Evolutionary conservation across 2,797 vertebrate species (phyloP).

Genomic region (Girardinus metallicus): DNA sequence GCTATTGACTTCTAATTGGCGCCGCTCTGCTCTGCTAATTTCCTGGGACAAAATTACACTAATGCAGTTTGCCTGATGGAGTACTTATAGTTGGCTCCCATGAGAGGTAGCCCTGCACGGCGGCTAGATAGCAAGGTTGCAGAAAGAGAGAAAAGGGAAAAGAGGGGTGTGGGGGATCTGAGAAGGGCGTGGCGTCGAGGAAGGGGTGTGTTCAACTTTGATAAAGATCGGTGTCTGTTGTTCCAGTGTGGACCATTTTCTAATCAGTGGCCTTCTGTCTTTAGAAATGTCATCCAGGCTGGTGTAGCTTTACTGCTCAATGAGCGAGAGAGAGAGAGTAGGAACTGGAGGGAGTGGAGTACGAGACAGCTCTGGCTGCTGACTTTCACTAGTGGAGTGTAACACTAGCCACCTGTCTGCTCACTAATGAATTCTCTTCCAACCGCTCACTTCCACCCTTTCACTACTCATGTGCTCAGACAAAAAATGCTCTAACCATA

Average conservation of each 20-base stretch:
- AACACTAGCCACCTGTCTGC: constrained; percentile 83
- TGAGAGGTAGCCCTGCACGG: constrained; percentile 79
- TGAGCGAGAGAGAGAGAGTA: constrained; percentile 31
- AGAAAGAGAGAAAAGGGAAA: constrained; percentile 27
- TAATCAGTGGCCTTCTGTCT: constrained; percentile 81
- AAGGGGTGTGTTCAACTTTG: constrained; percentile 70
- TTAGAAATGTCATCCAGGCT: constrained; percentile 77
- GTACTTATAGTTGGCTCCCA: constrained; percentile 84
- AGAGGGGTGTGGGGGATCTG: constrained; percentile 20
- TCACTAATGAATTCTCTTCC: constrained; percentile 82
- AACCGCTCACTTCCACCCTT: constrained; percentile 73
- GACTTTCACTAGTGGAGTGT: constrained; percentile 78
- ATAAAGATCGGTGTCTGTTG: constrained; percentile 84
- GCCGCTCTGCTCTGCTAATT: constrained; percentile 88
- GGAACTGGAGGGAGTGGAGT: constrained; percentile 38
- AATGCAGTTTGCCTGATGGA: constrained; percentile 88
- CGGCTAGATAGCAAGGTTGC: constrained; percentile 65
- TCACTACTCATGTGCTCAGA: constrained; percentile 28
- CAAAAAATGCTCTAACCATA: constrained; percentile 58
- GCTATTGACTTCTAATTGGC: constrained; percentile 91
- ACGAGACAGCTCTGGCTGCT: constrained; percentile 61
- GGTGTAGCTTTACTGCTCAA: constrained; percentile 76
- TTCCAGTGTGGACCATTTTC: constrained; percentile 83
- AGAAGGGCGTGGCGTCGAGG: not conserved
- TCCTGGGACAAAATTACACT: constrained; percentile 88